These are phyloP conservation scores for Drosophila aldrichi DNA, from an alignment of 2,888 invertebrate species.

Conservation along the genomic window DNA sequence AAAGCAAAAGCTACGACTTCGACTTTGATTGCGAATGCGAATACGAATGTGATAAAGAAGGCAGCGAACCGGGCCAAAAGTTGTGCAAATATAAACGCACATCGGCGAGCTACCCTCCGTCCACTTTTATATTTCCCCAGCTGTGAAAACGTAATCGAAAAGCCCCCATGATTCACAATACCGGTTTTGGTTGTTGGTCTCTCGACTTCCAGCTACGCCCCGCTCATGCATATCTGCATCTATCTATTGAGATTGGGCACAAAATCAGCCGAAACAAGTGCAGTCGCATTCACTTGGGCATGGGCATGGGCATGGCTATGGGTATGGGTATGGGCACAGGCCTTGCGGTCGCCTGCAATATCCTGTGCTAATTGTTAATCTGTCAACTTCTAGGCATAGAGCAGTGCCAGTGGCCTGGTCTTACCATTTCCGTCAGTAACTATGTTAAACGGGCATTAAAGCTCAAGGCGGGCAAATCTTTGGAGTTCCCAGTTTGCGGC, in stretches of 20 bases:
- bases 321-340: too few species aligned
- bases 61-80: slow-evolving; percentile 14
- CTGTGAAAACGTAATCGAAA: slow-evolving; percentile 15
- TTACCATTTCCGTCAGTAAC: slow-evolving; percentile 36
- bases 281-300: slow-evolving; percentile 5
- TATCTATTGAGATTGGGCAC: slow-evolving; percentile 9
- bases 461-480: slow-evolving; percentile 17
- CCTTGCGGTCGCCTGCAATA: slow-evolving; percentile 27
- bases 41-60: background rate
- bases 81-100: slow-evolving; percentile 14
- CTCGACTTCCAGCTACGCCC: slow-evolving; percentile 2
- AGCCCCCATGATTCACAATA: slow-evolving; percentile 19
- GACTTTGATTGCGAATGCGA: background rate
- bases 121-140: background rate
- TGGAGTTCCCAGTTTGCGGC: slow-evolving; percentile 47
- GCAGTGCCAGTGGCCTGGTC: slow-evolving; percentile 3
- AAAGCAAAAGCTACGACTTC: slow-evolving; percentile 4
- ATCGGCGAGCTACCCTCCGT: background rate
- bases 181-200: slow-evolving; percentile 11
- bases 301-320: background rate
- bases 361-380: slow-evolving; percentile 35
- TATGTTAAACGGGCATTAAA: slow-evolving; percentile 30
- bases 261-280: slow-evolving; percentile 3
- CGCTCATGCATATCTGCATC: slow-evolving; percentile 4
- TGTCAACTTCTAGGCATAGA: background rate